Evolutionary conservation across 2,888 invertebrate genomes (phyloP), one percentile per base, ranked within the genome.

Genomic region (Eupithecia abbreviata): DNA sequence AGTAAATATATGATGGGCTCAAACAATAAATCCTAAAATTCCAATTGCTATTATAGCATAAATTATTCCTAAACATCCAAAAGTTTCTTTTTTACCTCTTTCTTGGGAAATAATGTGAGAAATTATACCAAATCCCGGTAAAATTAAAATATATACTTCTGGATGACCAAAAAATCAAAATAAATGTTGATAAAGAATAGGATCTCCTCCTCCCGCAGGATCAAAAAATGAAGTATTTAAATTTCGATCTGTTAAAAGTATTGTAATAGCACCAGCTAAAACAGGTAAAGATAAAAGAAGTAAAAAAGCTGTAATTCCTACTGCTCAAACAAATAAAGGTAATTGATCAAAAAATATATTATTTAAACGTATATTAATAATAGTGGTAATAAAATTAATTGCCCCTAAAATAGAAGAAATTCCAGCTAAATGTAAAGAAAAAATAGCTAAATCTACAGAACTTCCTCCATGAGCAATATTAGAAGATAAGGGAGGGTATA

Each of bases 81-180:
- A 97, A 4, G 96, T 96, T 96, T 96, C 96, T 84, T 96, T 96
- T 96, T 97, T 97, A 9, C 96, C 96, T 88, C 96, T 96, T 96
- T 97, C 96, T 95, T 96, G 96, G 0, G 95, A 96, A 91, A 97
- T 96, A 94, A 97, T 96, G 89, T 97, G 97, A 0, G 97, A 97
- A 90, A 98, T 96, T 95, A 98, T 96, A 0, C 97, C 97, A 95
- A 98, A 98, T 91, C 97, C 97, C 0, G 97, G 97, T 85, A 98
- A 87, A 96, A 98, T 97, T 95, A 98, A 92, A 97, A 98, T 97
- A 93, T 98, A 98, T 80, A 98, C 97, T 96, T 98, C 97, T 12
- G 97, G 98, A 75, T 98, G 98, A 0, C 97, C 98, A 96, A 98
- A 98, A 94, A 98, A 98, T 96, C 97, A 98, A 94, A 98, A 97